phyloP scores from a whole-genome alignment of 1,140 invertebrate species.

The Nasonia giraulti region DNA sequence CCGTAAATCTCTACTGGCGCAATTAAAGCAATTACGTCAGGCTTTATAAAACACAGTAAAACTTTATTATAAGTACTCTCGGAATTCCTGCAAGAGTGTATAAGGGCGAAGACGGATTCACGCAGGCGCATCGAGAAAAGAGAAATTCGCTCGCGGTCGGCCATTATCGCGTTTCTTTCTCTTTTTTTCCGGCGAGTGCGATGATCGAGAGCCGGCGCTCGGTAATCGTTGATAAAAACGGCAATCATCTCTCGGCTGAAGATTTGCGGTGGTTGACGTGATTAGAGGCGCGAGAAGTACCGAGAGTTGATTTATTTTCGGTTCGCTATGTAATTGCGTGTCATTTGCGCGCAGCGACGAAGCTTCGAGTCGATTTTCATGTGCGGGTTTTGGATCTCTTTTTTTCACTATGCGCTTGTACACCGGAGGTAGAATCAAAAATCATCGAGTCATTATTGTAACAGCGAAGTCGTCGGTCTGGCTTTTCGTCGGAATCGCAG shows the following conservation, averaged over 20 bases:
- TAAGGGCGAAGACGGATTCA: background rate
- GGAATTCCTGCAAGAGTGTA: background rate
- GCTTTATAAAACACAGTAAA: background rate
- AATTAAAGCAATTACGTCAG: background rate
- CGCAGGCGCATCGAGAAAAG: constrained; percentile 1
- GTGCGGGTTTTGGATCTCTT: background rate
- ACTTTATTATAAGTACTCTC: background rate
- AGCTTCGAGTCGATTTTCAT: background rate
- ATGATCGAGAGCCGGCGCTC: background rate
- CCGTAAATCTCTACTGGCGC: background rate
- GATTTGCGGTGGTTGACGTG: background rate
- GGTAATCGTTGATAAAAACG: constrained; percentile 15
- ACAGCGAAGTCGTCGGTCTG: background rate
- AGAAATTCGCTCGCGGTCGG: constrained; percentile 8
- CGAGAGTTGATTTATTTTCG: background rate
- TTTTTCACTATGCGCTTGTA: background rate
- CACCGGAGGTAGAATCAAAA: background rate
- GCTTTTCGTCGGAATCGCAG: too few species aligned
- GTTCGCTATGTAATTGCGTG: background rate
- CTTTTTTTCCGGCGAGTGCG: background rate
- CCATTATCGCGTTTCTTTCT: constrained; percentile 12
- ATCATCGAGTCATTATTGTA: background rate
- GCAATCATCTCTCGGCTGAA: background rate
- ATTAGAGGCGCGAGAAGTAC: background rate
- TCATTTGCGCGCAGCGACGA: background rate